phyloP scores from a whole-genome alignment of 2,888 invertebrate genomes.

The Biston betularia region DNA sequence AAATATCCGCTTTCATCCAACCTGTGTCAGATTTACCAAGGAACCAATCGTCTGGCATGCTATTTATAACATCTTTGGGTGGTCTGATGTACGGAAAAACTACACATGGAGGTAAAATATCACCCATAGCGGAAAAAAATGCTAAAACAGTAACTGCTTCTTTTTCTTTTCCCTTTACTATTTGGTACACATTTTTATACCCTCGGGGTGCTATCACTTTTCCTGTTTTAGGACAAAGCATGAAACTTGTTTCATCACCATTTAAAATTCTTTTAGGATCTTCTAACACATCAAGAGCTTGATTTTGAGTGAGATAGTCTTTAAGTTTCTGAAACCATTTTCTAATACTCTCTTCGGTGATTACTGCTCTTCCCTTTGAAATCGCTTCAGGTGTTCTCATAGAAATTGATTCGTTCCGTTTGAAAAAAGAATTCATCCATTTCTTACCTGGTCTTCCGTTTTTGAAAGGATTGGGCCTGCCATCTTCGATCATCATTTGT shows the following conservation, averaged over 20 bases:
- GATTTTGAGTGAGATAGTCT: slow-evolving; percentile 18
- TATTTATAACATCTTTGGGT: too few relatives aligned
- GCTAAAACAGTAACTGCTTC: slow-evolving; percentile 19
- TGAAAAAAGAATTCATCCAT: slow-evolving; percentile 29
- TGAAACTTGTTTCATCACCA: slow-evolving; percentile 30
- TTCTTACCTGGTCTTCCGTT: slow-evolving; percentile 22
- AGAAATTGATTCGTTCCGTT: slow-evolving; percentile 22
- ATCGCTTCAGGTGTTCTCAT: slow-evolving; percentile 21
- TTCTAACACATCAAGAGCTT: slow-evolving; percentile 25
- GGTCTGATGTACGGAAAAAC: too few relatives aligned
- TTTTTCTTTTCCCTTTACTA: slow-evolving; percentile 17
- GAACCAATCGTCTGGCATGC: too few relatives aligned
- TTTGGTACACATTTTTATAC: slow-evolving; percentile 13
- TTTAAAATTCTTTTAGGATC: slow-evolving; percentile 26
- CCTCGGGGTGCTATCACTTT: slow-evolving; percentile 21
- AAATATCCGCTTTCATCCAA: too few relatives aligned
- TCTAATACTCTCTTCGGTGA: slow-evolving; percentile 24
- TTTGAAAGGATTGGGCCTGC: too few relatives aligned
- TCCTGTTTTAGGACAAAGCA: slow-evolving; percentile 24
- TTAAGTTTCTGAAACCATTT: slow-evolving; percentile 27
- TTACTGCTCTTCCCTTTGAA: slow-evolving; percentile 24
- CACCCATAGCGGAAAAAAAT: too few relatives aligned
- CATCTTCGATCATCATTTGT: too few relatives aligned
- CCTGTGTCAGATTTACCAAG: too few relatives aligned
- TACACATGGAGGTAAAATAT: too few relatives aligned